Base-by-base conservation (phyloP, 2,113 vertebrate genomes). In the Sisor rabdophorus region DNA sequence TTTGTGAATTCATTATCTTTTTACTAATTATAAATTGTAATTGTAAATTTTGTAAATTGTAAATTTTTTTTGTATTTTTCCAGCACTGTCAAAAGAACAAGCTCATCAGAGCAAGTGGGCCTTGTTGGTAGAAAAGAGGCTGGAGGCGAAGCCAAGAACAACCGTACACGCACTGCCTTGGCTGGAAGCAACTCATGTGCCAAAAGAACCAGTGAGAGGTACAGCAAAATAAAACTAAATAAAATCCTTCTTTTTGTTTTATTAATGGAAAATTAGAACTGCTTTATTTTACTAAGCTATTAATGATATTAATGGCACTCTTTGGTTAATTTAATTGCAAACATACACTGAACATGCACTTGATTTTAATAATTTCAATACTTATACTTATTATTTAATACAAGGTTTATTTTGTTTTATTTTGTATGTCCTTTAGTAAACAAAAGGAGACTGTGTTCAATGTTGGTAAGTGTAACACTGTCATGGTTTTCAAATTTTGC, bases 401-500 rank as follows among this genome's bases (percentile, higher is more conserved):
- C 40, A 40, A 70, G 60, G 11, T 71, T 65, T 53, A 65, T 28
- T 69, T 65, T 60, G n/a, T 81, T 4, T 84, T 74, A 26, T 32
- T n/a, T n/a, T n/a, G n/a, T 36, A 56, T 55, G 86, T 86, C 88
- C 87, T 75, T 83, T 93, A 99, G 97, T 92, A 98, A 96, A 92
- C 95, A 93, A 88, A 98, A 93, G 93, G 97, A 99, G 60, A 95
- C 97, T 10, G 92, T 98, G 76, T 98, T 98, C 93, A 98, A 94
- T 77, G 91, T 95, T 93, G 97, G 96, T 98, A 94, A 93, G 95
- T 91, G 69, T 65, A 30, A 4, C 32, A 58, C 40, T 58, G 40
- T 32, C 20, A 6, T 50, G 53, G 26, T 59, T 4, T 71, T 52
- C 67, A 55, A 53, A 54, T 55, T 59, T 65, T 79, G 53, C 54